A percentile compares a stretch with the other conserved stretches of the same genome.
phyloP scores from a whole-genome alignment of 2,797 vertebrate species.

The Sebastes elongatus region DNA sequence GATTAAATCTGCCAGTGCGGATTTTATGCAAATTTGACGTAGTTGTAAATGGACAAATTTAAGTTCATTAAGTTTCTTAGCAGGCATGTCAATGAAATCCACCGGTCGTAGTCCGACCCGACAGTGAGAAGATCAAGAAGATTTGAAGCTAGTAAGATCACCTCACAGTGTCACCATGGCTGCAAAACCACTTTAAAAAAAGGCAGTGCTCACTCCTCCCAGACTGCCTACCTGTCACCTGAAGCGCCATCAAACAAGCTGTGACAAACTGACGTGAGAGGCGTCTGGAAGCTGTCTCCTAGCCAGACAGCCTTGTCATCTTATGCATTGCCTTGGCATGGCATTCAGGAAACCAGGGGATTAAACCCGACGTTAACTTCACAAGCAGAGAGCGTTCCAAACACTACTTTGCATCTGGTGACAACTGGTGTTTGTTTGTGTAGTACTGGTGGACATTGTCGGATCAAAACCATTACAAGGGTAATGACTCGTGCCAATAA shows the following conservation, averaged over 20 bases:
- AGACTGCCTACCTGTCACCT: slow-evolving; percentile 73
- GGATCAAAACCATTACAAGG: slow-evolving; percentile 25
- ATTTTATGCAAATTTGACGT: too few species aligned
- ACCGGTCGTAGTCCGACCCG: slow-evolving; percentile 1
- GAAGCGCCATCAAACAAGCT: slow-evolving; percentile 59
- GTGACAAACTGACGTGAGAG: slow-evolving; percentile 73
- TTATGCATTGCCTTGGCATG: slow-evolving; percentile 48
- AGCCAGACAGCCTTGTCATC: slow-evolving; percentile 73
- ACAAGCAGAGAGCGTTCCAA: slow-evolving; percentile 29
- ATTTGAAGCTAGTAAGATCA: slow-evolving; percentile 40
- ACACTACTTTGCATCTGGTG: slow-evolving; percentile 32
- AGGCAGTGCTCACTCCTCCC: slow-evolving; percentile 49
- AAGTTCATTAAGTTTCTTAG: not conserved
- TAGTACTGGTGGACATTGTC: not conserved
- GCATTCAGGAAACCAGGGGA: slow-evolving; percentile 53
- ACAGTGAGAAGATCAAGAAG: slow-evolving; percentile 29
- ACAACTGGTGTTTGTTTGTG: slow-evolving; percentile 50
- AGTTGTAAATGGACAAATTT: not conserved
- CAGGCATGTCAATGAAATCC: not conserved
- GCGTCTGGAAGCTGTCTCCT: slow-evolving; percentile 69
- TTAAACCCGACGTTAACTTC: slow-evolving; percentile 59
- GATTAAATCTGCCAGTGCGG: too few species aligned
- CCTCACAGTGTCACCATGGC: slow-evolving; percentile 41
- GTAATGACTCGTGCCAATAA: slow-evolving; percentile 27
- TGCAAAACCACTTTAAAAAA: slow-evolving; percentile 60